phyloP scores from a whole-genome alignment of 23 tunicate genomes.

The Aplidium turbinatum region DNA sequence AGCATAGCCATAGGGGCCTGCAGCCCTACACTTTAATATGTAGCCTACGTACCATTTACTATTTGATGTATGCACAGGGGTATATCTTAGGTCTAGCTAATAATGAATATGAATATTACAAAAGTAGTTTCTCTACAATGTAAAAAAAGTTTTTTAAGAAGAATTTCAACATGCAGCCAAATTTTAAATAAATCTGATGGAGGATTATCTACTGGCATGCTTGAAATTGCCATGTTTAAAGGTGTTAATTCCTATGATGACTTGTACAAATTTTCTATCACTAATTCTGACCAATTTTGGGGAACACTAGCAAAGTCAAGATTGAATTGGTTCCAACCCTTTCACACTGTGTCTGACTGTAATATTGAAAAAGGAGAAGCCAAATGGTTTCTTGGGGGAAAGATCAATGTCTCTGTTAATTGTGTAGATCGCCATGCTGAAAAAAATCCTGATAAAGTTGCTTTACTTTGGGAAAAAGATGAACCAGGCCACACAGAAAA shows the following conservation, averaged over 20 bases:
- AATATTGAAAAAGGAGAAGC: slow-evolving; percentile 58
- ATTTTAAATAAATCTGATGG: no score
- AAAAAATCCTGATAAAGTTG: slow-evolving; percentile 66
- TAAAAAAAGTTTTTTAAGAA: no score
- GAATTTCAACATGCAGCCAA: no score
- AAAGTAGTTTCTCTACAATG: no score
- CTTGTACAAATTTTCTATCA: slow-evolving; percentile 71
- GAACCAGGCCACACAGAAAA: slow-evolving; percentile 78
- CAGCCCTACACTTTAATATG: no score
- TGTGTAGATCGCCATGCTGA: slow-evolving; percentile 90
- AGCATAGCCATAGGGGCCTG: no score
- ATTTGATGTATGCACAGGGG: no score
- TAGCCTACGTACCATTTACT: no score
- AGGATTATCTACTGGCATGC: slow-evolving; percentile 57
- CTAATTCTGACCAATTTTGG: slow-evolving; percentile 83
- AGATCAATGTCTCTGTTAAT: slow-evolving; percentile 85
- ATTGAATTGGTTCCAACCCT: slow-evolving; percentile 78
- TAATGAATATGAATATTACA: no score
- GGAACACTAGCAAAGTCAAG: slow-evolving; percentile 72
- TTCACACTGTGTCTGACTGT: slow-evolving; percentile 69
- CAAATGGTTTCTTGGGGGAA: slow-evolving; percentile 88
- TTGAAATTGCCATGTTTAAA: slow-evolving; percentile 47
- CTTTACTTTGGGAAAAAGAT: slow-evolving; percentile 98
- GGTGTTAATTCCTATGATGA: slow-evolving; percentile 65
- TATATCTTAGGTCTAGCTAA: no score